Conservation (phyloP, 1,140 invertebrate species). For the Saccostrea cuccullata region DNA sequence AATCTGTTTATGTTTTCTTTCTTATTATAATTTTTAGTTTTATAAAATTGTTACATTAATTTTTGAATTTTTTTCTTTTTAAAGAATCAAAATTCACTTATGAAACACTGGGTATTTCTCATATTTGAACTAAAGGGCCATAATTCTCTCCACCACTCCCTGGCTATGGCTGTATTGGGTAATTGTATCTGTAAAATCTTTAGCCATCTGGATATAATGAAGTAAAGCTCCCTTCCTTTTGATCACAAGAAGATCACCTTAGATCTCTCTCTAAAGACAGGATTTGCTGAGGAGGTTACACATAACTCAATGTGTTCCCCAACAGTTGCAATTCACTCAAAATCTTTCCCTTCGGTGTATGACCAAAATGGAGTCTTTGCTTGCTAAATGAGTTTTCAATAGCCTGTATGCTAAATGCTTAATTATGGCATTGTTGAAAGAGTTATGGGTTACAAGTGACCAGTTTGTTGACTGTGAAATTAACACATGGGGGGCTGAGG, state of each 20-base stretch:
- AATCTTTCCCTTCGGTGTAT: neutral
- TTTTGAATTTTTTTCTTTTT: no score
- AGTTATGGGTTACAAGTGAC: constrained; percentile 23
- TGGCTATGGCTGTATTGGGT: neutral
- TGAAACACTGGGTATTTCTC: no score
- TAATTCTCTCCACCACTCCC: neutral
- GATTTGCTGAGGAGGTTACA: neutral
- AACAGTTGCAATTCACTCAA: neutral
- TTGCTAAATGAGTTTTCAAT: constrained; percentile 7
- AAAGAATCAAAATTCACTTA: no score
- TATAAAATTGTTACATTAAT: no score
- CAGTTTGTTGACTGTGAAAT: neutral
- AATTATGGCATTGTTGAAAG: constrained; percentile 2
- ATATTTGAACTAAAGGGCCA: neutral
- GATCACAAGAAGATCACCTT: constrained; percentile 1
- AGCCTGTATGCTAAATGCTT: neutral
- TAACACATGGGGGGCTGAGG: neutral
- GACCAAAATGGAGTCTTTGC: neutral
- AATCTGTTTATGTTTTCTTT: no score
- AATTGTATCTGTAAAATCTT: neutral
- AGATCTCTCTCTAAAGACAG: neutral
- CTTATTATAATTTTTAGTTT: no score
- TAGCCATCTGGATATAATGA: constrained; percentile 5
- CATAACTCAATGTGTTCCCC: neutral
- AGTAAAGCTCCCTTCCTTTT: neutral